Base-by-base conservation (phyloP, 2,113 vertebrate species). In the Ictalurus furcatus region DNA sequence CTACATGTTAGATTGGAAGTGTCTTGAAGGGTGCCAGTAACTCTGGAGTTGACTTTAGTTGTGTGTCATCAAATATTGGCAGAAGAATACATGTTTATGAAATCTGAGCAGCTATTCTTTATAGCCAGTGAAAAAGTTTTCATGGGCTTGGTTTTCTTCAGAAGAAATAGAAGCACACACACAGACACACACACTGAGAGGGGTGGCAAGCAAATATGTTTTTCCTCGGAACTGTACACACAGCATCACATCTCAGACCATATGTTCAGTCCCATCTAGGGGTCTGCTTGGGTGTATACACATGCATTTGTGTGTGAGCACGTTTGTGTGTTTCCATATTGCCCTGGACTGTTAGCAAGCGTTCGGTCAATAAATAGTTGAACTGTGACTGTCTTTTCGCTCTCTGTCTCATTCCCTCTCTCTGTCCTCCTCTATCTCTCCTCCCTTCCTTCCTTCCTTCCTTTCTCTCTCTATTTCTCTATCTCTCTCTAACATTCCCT, bases 241-340 rank as follows among this genome's bases (percentile, higher is more conserved):
- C 48, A 86, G 34, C 85, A 73, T 52, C 65, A 83, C 37, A 52
- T 81, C 63, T 86, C 78, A 71, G 59, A 3, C 28, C 88, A 73
- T 74, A 76, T 87, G 89, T 87, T 87, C 82, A 78, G n/a, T 74
- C 82, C 40, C 74, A 78, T 87, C 65, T 63, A 84, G 85, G 89
- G 85, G 78, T 73, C 76, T 83, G 61, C 67, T 48, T 63, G 89
- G 78, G 52, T 87, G 54, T 63, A 65, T 54, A 52, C 81, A 78
- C 34, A 63, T 90, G 65, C 48, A 78, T 76, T 80, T 65, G 28
- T 76, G 67, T 80, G 54, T 61, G 37, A 56, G n/a, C 14, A 48
- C 28, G 78, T 63, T 80, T 78, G 63, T 87, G 48, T 84, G 61
- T 76, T 58, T 85, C n/a, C 52, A 80, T 86, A 69, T 69, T 12